These are phyloP conservation scores for Amazona vittata DNA, from an alignment of 2,113 vertebrate species.

Conservation along the genomic window DNA sequence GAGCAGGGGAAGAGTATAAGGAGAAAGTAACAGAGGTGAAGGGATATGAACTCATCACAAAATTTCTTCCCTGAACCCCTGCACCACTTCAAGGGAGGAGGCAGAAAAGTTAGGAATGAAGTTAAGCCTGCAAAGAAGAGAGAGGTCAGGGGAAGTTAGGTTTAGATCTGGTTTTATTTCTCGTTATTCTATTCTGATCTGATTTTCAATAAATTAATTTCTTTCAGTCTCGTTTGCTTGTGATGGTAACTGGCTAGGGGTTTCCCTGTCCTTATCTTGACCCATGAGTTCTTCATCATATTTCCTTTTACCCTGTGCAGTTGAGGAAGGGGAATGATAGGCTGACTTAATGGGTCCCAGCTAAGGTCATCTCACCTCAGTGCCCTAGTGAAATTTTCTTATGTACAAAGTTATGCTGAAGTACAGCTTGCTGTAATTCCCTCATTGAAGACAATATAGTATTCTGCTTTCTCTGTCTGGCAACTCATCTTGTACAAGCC, in stretches of 20 bases:
- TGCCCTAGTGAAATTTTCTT: background rate
- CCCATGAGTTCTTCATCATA: background rate
- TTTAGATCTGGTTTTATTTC: background rate
- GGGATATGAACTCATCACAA: background rate
- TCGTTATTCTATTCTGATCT: background rate
- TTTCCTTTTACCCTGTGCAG: background rate
- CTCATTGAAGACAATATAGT: background rate
- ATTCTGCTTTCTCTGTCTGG: background rate
- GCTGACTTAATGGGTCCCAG: background rate
- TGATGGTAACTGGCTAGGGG: background rate
- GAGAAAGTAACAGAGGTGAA: background rate
- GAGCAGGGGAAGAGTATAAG: background rate
- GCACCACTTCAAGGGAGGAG: rapidly evolving
- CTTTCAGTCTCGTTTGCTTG: background rate
- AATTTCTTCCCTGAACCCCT: rapidly evolving
- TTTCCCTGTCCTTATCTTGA: background rate
- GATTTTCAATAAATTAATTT: background rate
- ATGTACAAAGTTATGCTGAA: background rate
- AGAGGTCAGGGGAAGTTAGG: background rate
- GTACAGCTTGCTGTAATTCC: background rate
- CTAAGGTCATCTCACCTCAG: rapidly evolving
- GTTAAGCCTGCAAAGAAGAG: background rate
- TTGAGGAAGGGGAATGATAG: background rate
- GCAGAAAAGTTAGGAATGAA: background rate
- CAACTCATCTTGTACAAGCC: background rate